Evolutionary conservation across 2,797 vertebrate species (phyloP).

Genomic region (Acanthopagrus latus): DNA sequence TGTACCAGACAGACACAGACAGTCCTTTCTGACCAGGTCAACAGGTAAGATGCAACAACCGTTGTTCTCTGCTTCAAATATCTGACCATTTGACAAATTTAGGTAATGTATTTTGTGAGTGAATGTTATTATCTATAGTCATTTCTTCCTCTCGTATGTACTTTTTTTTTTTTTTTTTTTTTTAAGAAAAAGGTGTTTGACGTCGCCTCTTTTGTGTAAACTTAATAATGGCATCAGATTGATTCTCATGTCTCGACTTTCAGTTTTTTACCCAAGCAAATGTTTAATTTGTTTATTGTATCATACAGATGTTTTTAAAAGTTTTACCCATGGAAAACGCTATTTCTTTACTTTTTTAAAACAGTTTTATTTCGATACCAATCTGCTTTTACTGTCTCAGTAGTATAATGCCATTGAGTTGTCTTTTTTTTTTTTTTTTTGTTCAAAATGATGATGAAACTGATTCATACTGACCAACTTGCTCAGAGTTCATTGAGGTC

Average conservation of each 20-base stretch:
- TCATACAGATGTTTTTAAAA: neutral
- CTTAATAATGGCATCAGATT: neutral
- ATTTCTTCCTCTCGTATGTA: neutral
- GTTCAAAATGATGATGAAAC: neutral
- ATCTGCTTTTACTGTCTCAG: neutral
- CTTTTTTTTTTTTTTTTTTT: too few species aligned
- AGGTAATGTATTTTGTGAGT: neutral
- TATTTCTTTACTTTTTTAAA: neutral
- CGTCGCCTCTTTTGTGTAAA: neutral
- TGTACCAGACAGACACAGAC: slow-evolving; percentile 16
- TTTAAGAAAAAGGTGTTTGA: neutral
- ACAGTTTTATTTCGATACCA: neutral
- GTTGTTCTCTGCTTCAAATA: slow-evolving; percentile 7
- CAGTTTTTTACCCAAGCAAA: neutral
- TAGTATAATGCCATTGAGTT: neutral
- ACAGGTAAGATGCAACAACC: slow-evolving; percentile 76
- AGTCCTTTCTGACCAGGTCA: slow-evolving; percentile 51
- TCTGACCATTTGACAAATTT: neutral
- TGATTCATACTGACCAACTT: slow-evolving; percentile 15
- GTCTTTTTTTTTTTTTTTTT: neutral
- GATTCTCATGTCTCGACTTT: neutral
- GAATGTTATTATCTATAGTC: neutral
- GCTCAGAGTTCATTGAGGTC: neutral
- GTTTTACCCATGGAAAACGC: neutral
- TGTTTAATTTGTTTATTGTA: neutral